These are phyloP conservation scores for Cassiopea xamachana DNA, from an alignment of 30 jellyfish, hydroid and myxozoan genomes.

Conservation along the genomic window DNA sequence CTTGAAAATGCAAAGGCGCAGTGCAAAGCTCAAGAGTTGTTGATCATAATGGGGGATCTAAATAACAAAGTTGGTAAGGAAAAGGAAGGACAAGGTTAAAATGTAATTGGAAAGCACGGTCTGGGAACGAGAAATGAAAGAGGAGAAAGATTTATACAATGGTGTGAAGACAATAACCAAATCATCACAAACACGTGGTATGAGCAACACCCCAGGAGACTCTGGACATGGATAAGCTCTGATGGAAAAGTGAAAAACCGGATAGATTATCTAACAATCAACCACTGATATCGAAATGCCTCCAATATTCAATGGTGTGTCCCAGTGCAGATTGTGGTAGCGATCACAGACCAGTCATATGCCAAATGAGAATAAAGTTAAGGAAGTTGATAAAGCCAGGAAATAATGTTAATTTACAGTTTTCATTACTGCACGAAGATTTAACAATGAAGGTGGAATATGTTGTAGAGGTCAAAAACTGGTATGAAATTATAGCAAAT, in stretches of 20 bases:
- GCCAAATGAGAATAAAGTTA: constrained; percentile 3
- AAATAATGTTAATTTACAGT: background rate
- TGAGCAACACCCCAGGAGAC: constrained; percentile 30
- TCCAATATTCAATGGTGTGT: background rate
- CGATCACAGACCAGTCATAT: constrained; percentile 28
- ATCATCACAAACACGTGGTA: constrained; percentile 37
- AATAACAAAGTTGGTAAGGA: constrained; percentile 60
- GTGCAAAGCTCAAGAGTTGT: constrained; percentile 47
- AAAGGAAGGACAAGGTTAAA: background rate
- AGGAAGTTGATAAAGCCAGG: background rate
- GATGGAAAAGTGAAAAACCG: constrained; percentile 38
- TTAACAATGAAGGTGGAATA: background rate
- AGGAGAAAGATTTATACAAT: constrained; percentile 33
- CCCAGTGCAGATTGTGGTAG: constrained; percentile 49
- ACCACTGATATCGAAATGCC: background rate
- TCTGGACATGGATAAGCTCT: constrained; percentile 53
- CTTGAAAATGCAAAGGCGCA: constrained; percentile 42
- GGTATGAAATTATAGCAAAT: background rate
- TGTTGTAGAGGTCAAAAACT: background rate
- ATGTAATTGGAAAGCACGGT: constrained; percentile 19
- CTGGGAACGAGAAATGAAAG: constrained; percentile 37
- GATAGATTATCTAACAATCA: constrained; percentile 21
- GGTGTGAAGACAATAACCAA: constrained; percentile 8
- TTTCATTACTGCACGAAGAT: background rate
- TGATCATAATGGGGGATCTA: constrained; percentile 63